Conservation (phyloP, 2,113 vertebrate species). For the Chaetodon auriga region DNA sequence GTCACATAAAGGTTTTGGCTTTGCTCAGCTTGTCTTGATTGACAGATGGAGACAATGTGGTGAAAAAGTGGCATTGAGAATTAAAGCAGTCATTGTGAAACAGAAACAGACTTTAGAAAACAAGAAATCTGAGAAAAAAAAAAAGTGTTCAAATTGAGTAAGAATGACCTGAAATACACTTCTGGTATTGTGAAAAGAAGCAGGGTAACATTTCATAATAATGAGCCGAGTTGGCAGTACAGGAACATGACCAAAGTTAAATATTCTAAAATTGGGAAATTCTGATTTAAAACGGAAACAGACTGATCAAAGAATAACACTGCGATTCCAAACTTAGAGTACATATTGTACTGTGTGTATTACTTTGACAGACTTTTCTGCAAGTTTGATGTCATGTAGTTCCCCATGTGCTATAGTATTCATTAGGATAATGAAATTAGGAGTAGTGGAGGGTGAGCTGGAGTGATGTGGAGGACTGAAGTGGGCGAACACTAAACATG, state of each 20-base stretch:
- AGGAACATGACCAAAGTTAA: neutral
- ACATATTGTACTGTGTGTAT: no score
- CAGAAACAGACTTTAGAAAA: neutral
- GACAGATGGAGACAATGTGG: no score
- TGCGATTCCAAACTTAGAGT: no score
- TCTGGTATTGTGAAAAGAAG: neutral
- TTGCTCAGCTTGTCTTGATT: neutral
- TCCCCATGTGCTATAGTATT: neutral
- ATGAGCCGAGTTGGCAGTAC: neutral
- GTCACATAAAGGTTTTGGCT: no score
- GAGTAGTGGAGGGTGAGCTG: constrained; percentile 2
- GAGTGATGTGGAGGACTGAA: neutral
- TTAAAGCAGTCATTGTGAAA: no score
- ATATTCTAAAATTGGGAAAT: neutral
- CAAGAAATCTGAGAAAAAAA: no score
- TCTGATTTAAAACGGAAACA: no score
- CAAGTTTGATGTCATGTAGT: neutral
- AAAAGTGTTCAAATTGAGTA: neutral
- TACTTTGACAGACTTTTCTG: neutral
- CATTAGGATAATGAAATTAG: neutral
- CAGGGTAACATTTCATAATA: neutral
- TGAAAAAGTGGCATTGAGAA: no score
- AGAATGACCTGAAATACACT: neutral
- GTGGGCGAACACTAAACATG: constrained; percentile 37
- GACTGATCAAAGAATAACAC: no score